Conservation (phyloP, 2,113 vertebrate genomes). For the Aegotheles bennettii region DNA sequence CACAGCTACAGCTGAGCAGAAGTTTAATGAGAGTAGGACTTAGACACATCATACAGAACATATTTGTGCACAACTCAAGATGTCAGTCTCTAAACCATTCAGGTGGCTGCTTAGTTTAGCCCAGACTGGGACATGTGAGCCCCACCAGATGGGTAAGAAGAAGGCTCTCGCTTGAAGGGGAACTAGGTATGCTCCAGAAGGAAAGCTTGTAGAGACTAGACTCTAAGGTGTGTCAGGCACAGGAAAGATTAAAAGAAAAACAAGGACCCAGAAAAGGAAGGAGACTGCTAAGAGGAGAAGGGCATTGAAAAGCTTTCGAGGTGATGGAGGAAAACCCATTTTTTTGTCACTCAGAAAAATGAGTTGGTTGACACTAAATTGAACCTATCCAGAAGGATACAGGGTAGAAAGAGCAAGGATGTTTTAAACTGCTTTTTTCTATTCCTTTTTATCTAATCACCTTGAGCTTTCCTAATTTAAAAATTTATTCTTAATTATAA, state of each 20-base stretch:
- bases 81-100: neutral
- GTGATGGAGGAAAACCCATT: neutral
- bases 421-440: neutral
- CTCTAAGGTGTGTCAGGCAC: neutral
- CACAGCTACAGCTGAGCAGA: neutral
- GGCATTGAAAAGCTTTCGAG: neutral
- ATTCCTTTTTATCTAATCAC: neutral
- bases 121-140: neutral
- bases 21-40: neutral
- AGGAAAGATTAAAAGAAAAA: neutral
- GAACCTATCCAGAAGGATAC: neutral
- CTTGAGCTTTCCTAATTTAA: neutral
- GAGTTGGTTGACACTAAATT: neutral
- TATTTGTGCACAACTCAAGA: neutral
- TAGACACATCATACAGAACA: neutral
- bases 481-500: neutral
- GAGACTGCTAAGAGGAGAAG: neutral
- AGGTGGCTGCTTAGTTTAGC: neutral
- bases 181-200: neutral
- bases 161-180: neutral
- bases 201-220: neutral
- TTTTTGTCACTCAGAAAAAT: neutral
- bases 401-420: neutral
- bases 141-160: neutral
- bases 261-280: neutral